Conservation (phyloP, 2,888 invertebrate genomes). For the Eudemis profundana region DNA sequence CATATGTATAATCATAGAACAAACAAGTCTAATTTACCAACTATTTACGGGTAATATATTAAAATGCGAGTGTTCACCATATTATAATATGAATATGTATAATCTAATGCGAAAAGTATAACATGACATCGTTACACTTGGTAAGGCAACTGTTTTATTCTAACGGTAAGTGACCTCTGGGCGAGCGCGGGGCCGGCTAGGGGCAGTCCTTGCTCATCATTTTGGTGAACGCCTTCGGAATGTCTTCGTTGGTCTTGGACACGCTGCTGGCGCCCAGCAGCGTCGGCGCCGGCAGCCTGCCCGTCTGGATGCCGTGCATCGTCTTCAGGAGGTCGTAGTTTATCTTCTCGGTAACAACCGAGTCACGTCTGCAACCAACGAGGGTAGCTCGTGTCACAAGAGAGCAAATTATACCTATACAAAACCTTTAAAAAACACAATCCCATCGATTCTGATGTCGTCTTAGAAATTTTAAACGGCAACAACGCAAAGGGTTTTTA, state of each 20-base stretch:
- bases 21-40: background rate
- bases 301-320: constrained; percentile 90
- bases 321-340: constrained; percentile 95
- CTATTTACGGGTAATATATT: constrained; percentile 4
- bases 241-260: constrained; percentile 92
- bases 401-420: too few relatives aligned
- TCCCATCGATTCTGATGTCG: too few relatives aligned
- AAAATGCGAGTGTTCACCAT: constrained; percentile 13
- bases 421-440: too few relatives aligned
- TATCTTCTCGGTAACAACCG: constrained; percentile 93
- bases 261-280: constrained; percentile 90
- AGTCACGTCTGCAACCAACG: constrained; percentile 89
- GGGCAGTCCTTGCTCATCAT: constrained; percentile 80
- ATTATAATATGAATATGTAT: background rate
- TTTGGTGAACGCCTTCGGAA: constrained; percentile 91
- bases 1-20: background rate
- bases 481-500: too few relatives aligned
- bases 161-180: constrained; percentile 9
- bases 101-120: constrained; percentile 13
- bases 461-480: too few relatives aligned
- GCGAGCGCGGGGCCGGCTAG: constrained; percentile 55
- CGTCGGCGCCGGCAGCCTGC: constrained; percentile 89
- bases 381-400: too few relatives aligned
- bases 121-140: background rate
- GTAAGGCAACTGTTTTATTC: constrained; percentile 35